Base-by-base conservation (phyloP, 2,113 vertebrate genomes). In the Sciurus niger region DNA sequence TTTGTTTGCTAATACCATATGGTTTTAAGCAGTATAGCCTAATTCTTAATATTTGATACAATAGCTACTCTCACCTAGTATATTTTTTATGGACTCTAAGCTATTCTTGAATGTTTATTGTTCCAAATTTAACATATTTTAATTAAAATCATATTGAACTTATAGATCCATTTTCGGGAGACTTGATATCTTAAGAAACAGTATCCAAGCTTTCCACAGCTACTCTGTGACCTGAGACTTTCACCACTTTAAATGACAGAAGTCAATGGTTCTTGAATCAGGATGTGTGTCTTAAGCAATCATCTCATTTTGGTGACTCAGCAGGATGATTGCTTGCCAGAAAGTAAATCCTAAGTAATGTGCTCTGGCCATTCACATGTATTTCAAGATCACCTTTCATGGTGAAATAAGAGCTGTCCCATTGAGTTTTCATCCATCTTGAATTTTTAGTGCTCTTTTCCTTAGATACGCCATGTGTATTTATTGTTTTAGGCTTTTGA, bases 101-200 rank as follows among this genome's bases (percentile, higher is more conserved):
- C 48, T 72, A n/a, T 93, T 77, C 20, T 43, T 86, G 28, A 37
- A 87, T 90, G 22, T 86, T 93, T 86, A 86, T 30, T 65, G 17
- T 86, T 90, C 34, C 43, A 89, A 48, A n/a, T 78, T 76, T 89
- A 37, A 78, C 63, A 72, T 8, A 28, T 82, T 93, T 80, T 84
- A 43, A 43, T 82, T 55, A 85, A 67, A 79, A 48, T 86, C 53
- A 79, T 13, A 65, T 86, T 86, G 37, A 90, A 58, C 79, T 86
- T 83, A 78, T 78, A 78, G 22, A 40, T 51, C 58, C 12, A 84
- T 16, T 65, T 94, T 58, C 14, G 67, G 28, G n/a, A 67, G 60
- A n/a, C 53, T 58, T 55, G 12, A 48, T 83, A 24, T 87, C 60
- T 67, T 93, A 30, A 82, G 86, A 72, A 25, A 70, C 20, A 53